These are phyloP conservation scores for Anastrepha ludens DNA, from an alignment of 1,140 invertebrate species.

Conservation along the genomic window DNA sequence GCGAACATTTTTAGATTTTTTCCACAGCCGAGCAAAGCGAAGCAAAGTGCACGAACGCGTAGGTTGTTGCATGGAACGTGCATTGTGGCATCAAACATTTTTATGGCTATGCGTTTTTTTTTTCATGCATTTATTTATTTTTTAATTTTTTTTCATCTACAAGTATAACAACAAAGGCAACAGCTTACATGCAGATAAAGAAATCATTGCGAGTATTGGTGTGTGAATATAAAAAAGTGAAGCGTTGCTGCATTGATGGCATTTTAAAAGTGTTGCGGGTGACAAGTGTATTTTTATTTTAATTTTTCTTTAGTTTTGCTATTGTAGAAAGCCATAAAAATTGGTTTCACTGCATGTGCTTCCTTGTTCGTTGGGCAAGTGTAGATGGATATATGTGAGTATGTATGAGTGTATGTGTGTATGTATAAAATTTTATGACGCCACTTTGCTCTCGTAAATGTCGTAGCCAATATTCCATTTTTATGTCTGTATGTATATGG, in stretches of 20 bases:
- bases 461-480: not conserved
- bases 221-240: not conserved
- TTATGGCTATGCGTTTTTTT: not conserved
- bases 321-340: slow-evolving; percentile 10
- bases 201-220: not conserved
- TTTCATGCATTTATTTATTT: too few relatives aligned
- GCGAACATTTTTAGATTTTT: not conserved
- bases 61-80: slow-evolving; percentile 7
- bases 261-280: slow-evolving; percentile 43
- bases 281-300: slow-evolving; percentile 42
- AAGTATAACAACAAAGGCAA: too few relatives aligned
- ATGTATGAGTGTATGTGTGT: not conserved
- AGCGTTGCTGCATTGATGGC: not conserved
- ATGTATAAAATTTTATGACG: not conserved
- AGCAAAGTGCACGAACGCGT: slow-evolving; percentile 44
- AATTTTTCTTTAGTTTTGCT: not conserved
- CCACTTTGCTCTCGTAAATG: slow-evolving; percentile 41
- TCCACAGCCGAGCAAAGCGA: not conserved
- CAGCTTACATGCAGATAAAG: not conserved
- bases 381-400: not conserved
- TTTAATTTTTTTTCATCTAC: too few relatives aligned
- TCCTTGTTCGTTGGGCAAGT: not conserved
- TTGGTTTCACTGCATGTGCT: not conserved
- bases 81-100: slow-evolving; percentile 40
- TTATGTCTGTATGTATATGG: not conserved